Evolutionary conservation across 2,888 invertebrate genomes (phyloP), one percentile per base, ranked within the genome.

Genomic region (Synanthedon tipuliformis): DNA sequence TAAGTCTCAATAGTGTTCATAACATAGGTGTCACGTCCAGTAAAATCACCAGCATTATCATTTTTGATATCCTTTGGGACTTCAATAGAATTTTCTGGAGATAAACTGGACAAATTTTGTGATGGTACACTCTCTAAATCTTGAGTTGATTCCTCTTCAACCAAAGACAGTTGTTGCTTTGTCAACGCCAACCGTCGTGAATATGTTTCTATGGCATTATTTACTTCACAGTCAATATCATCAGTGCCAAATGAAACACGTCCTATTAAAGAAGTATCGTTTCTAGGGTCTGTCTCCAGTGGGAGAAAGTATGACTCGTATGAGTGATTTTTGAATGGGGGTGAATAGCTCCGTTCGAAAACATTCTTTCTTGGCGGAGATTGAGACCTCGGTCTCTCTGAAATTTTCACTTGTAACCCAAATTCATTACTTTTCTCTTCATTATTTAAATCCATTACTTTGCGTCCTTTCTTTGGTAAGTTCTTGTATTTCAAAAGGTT

Each of bases 71-170:
- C 74, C 53, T 64, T 68, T 23, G 56, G 56, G 13, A 71, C 71
- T 55, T 72, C 73, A 3, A 73, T 51, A 40, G 77, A 73, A 54
- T 70, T 68, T 68, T 80, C 80, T 50, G 78, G 78, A 5, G 82
- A 75, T 41, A 81, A 61, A 55, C 78, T 82, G 2, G 72, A 62
- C 54, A 74, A 57, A 50, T 77, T 77, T 53, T 84, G 82, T 5
- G 84, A 84, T 15, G 79, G 79, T 1, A 76, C 71, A 64, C 82
- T 84, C 41, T 88, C 88, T 13, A 85, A 59, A 55, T 88, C 88
- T 66, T 88, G 88, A 3, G 77, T 78, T 0, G 86, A 87, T 61
- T 88, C 88, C 61, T 88, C 88, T 73, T 88, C 88, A 3, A 88
- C 88, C 55, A 88, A 65, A 3, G 88, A 88, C 0, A 88, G 64